phyloP scores from a whole-genome alignment of 2,888 invertebrate genomes.

The Blastobasis lacticolella region DNA sequence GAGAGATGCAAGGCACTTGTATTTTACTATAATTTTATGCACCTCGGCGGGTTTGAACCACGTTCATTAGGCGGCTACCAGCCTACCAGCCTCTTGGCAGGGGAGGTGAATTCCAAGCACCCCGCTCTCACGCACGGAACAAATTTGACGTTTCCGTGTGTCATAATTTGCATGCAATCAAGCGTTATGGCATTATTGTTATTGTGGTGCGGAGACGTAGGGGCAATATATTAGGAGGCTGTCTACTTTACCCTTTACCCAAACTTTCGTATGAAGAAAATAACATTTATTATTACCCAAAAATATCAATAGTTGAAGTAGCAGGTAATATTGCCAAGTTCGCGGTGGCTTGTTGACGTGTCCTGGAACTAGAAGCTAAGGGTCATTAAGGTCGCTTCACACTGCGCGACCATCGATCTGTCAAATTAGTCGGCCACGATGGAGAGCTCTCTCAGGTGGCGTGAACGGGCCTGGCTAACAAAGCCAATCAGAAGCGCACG shows the following conservation, averaged over 20 bases:
- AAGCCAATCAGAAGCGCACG: conserved; percentile 65
- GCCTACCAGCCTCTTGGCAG: conserved; percentile 42
- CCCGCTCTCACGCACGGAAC: conserved; percentile 33
- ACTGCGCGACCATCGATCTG: conserved; percentile 59
- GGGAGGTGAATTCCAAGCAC: conserved; percentile 29
- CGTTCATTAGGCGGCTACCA: conserved; percentile 36
- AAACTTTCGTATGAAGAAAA: too few relatives aligned
- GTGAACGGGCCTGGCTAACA: conserved; percentile 60
- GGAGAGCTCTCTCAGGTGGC: conserved; percentile 52
- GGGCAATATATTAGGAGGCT: too few relatives aligned
- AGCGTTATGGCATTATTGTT: conserved; percentile 29
- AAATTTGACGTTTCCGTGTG: conserved; percentile 45
- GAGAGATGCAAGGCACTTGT: not conserved
- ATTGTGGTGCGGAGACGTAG: not conserved
- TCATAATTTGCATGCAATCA: conserved; percentile 55
- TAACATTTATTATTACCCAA: too few relatives aligned
- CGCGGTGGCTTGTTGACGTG: too few relatives aligned
- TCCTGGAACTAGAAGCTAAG: not conserved
- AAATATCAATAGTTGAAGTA: too few relatives aligned
- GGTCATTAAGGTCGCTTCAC: conserved; percentile 51
- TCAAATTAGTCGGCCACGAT: conserved; percentile 59
- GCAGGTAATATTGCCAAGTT: not conserved
- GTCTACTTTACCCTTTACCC: too few relatives aligned
- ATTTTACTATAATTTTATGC: conserved; percentile 36
- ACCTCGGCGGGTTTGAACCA: conserved; percentile 36